Base-by-base conservation (phyloP, 2,888 invertebrate species). In the Agrilus mali region DNA sequence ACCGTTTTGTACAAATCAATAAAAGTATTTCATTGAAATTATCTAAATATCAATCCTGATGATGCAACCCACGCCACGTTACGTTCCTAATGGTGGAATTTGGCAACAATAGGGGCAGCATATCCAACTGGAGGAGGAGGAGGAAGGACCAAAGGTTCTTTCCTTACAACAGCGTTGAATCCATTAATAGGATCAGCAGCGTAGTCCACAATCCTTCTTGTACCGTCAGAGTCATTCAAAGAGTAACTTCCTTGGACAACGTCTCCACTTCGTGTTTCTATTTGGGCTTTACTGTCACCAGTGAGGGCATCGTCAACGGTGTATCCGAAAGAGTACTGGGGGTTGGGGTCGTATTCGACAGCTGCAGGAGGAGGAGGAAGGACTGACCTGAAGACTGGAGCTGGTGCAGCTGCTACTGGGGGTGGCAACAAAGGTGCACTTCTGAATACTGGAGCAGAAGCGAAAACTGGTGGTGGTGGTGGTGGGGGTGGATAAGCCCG, bases 81-180 rank as follows among this genome's bases (percentile, higher is more conserved):
- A n/a, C n/a, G 8, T 7, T 27, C 3, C 5, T 10, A 27, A 2
- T 10, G 10, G 10, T 27, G 27, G 10, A 27, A 27, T 41, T 41
- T 38, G 15, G 40, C 31, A 8, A 42, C 33, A 27, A 45, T 44
- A 36, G 49, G 47, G 27, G 50, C 46, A 27, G 47, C 44, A 33
- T 44, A 40, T 10, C 60, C 50, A 51, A 56, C 53, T n/a, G n/a
- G n/a, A 12, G 55, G 53, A 7, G 56, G 51, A 10, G 66, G 64
- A 12, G 65, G 57, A 31, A 27, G 27, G 10, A 69, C 70, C 1
- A 66, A 50, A 2, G 78, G 75, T 50, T 75, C 76, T 53, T 72
- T 73, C 63, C 74, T 75, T 1, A 79, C 78, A 36, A 77, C 72
- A 7, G 77, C 77, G 62, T 77, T 77, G 65, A 77, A 77, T 1